Base-by-base conservation (phyloP, 2,113 vertebrate species). In the Heterotilapia buettikoferi region DNA sequence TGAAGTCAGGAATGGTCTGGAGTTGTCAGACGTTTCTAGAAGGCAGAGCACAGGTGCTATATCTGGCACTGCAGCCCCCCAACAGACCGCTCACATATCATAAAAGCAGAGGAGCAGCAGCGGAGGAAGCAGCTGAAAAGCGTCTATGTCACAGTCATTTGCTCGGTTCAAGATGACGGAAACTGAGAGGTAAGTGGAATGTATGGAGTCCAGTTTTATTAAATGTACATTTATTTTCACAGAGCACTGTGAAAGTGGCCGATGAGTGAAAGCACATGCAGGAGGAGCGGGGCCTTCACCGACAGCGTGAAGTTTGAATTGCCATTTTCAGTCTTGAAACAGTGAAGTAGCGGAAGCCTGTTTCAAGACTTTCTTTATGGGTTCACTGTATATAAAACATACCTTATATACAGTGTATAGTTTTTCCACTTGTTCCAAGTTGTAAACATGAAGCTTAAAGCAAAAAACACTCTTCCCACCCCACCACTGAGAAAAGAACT, bases 11-110 rank as follows among this genome's bases (percentile, higher is more conserved):
- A 94, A 87, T 4, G 10, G 12, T 91, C 83, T 91, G 61, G 89
- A 83, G 93, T 14, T 95, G 97, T 92, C 95, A 94, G 78, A 96
- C 91, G 6, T 78, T 94, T 4, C 88, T 90, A 13, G 95, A 94
- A 84, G 92, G 84, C 24, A 10, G 6, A 43, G 91, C 80, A 86
- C 93, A 92, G 63, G 59, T 95, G 92, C 38, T 93, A 84, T 82
- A 89, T 88, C 24, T 89, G 84, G 73, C 80, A n/a, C 29, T 6
- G 36, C 61, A 19, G 18, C 29, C 80, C 78, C 86, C 88, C 52
- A 7, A 2, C 56, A 56, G 56, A 14, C 61, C 21, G 6, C 87
- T 92, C 89, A 80, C 5, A 78, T 86, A 24, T 43, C 92, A 53
- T 19, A 63, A 78, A 78, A 50, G 66, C 10, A 3, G 33, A 87